These are phyloP conservation scores for Porites divaricata DNA, from an alignment of 92 coral and sea anemone species.

Conservation along the genomic window DNA sequence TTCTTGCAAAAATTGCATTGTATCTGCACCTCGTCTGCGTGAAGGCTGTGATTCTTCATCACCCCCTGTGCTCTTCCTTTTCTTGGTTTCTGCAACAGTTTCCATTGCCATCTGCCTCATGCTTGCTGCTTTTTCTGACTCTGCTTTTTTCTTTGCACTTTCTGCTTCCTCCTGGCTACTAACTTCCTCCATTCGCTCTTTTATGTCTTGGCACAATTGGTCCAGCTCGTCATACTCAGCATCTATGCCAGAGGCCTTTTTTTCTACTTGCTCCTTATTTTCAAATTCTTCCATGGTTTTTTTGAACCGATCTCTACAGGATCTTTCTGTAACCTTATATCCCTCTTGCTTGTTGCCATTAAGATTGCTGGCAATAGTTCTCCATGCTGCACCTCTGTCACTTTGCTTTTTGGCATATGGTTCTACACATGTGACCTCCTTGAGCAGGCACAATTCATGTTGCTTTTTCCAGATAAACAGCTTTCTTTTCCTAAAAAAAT, in stretches of 20 bases:
- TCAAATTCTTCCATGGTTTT: constrained; percentile 39
- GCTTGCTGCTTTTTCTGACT: too few species aligned
- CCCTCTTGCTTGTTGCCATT: constrained; percentile 31
- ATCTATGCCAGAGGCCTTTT: constrained; percentile 43
- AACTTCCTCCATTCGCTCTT: too few species aligned
- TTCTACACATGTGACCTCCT: constrained; percentile 37
- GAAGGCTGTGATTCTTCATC: too few species aligned
- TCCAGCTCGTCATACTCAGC: constrained; percentile 45
- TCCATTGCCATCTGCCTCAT: too few species aligned
- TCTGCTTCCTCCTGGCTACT: too few species aligned
- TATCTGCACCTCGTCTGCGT: too few species aligned
- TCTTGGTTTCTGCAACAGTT: too few species aligned
- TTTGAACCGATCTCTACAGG: constrained; percentile 20
- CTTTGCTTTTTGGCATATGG: constrained; percentile 42
- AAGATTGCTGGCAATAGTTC: constrained; percentile 35
- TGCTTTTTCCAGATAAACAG: constrained; percentile 50
- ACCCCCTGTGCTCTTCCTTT: too few species aligned
- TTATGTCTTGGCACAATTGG: constrained; percentile 31
- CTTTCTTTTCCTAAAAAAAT: constrained; percentile 52
- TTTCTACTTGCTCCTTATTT: constrained; percentile 40
- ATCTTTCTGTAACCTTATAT: constrained; percentile 37
- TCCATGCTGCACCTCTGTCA: constrained; percentile 47
- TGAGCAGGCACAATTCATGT: constrained; percentile 52
- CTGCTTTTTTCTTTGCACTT: too few species aligned
- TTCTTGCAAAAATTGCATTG: too few species aligned